Evolutionary conservation across 2,113 vertebrate genomes (phyloP).

Genomic region (Rousettus leschenaultii): DNA sequence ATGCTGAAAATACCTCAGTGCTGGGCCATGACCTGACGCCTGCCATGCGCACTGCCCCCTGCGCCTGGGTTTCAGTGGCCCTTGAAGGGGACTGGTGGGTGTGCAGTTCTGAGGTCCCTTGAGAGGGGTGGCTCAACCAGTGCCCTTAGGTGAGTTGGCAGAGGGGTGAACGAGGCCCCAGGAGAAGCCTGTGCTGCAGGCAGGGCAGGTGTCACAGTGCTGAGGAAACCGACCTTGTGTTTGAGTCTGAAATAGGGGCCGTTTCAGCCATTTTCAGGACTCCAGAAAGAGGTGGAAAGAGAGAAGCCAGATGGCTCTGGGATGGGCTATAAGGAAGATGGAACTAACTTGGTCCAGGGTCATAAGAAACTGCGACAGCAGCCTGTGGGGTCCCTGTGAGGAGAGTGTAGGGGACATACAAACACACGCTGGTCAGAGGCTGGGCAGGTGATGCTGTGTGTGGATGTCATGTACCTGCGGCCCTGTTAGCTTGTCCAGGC

Average conservation of each 20-base stretch:
- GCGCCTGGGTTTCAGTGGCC: background rate
- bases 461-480: fast-evolving
- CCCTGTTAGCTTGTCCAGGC: too few relatives aligned
- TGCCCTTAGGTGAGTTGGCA: fast-evolving
- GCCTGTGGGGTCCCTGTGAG: background rate
- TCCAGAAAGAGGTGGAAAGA: background rate
- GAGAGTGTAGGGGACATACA: fast-evolving
- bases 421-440: fast-evolving
- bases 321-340: background rate
- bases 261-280: background rate
- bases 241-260: background rate
- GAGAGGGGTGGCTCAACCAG: background rate
- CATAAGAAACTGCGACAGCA: fast-evolving
- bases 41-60: background rate
- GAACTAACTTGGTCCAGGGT: background rate
- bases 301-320: background rate
- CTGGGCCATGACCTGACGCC: fast-evolving
- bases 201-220: background rate
- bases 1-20: background rate
- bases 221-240: background rate
- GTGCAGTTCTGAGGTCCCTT: background rate
- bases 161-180: background rate
- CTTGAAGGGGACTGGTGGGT: fast-evolving
- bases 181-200: background rate
- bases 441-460: fast-evolving